phyloP scores from a whole-genome alignment of 1,140 invertebrate species.

The Wasmannia auropunctata region DNA sequence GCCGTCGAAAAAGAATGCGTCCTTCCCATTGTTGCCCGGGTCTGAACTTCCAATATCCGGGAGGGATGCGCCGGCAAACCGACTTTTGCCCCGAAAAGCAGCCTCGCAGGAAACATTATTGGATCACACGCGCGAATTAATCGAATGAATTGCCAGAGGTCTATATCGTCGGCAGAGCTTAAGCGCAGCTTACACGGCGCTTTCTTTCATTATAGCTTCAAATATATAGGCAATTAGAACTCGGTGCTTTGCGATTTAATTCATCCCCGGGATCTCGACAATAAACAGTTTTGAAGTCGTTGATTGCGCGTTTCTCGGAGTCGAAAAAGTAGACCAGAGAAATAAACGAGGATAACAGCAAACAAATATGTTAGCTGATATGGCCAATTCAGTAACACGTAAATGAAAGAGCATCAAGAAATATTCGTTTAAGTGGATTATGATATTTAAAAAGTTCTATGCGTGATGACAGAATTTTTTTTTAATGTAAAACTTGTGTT shows the following conservation, averaged over 20 bases:
- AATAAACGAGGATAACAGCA: not conserved
- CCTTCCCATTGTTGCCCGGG: constrained; percentile 8
- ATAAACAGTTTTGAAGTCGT: not conserved
- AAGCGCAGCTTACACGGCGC: constrained; percentile 4
- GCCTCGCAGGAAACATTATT: constrained; percentile 36
- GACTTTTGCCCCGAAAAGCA: constrained; percentile 20
- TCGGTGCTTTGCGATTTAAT: not conserved
- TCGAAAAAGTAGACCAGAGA: not conserved
- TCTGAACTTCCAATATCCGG: constrained; percentile 32
- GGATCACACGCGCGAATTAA: constrained; percentile 39
- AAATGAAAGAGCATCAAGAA: not conserved
- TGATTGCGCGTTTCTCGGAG: not conserved
- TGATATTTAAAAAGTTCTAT: not conserved
- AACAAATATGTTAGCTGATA: not conserved
- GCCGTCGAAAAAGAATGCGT: not conserved
- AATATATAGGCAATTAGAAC: not conserved
- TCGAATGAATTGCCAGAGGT: not conserved
- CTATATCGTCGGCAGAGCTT: not conserved
- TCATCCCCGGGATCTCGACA: not conserved
- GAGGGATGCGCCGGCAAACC: not conserved
- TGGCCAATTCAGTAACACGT: not conserved
- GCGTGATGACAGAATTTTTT: not conserved
- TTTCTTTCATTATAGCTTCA: not conserved
- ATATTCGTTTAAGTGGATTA: not conserved
- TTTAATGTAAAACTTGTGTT: not conserved